Evolutionary conservation across 2,113 vertebrate species (phyloP).

Genomic region (Leptodactylus fuscus): DNA sequence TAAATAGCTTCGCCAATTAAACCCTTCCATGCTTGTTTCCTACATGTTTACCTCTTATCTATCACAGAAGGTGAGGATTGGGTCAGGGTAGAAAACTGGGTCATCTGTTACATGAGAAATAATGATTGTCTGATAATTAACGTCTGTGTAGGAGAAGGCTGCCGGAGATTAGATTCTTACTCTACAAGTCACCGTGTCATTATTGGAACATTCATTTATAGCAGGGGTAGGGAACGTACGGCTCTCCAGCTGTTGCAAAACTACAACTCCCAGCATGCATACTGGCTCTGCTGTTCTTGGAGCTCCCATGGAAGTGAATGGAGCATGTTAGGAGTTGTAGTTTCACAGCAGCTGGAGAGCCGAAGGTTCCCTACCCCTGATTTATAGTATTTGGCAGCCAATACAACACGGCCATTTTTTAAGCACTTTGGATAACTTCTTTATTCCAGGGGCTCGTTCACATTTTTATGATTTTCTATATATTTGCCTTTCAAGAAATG

Average conservation of each 20-base stretch:
- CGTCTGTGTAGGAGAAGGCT: background rate
- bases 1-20: slow-evolving; percentile 20
- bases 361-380: too few species aligned
- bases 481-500: too few species aligned
- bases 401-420: background rate
- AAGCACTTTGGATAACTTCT: background rate
- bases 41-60: background rate
- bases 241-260: too few species aligned
- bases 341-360: too few species aligned
- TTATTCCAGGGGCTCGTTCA: background rate
- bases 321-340: too few species aligned
- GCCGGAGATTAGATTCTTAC: background rate
- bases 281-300: too few species aligned
- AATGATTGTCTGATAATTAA: slow-evolving; percentile 18
- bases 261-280: too few species aligned
- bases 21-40: background rate
- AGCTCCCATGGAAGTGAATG: too few species aligned
- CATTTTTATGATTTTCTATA: too few species aligned
- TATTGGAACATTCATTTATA: background rate
- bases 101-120: background rate
- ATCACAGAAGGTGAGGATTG: background rate
- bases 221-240: too few species aligned
- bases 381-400: background rate
- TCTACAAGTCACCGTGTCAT: background rate
- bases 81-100: background rate